Evolutionary conservation across 2,797 vertebrate genomes (phyloP), one percentile per base, ranked within the genome.

Genomic region (Glyptemys insculpta): DNA sequence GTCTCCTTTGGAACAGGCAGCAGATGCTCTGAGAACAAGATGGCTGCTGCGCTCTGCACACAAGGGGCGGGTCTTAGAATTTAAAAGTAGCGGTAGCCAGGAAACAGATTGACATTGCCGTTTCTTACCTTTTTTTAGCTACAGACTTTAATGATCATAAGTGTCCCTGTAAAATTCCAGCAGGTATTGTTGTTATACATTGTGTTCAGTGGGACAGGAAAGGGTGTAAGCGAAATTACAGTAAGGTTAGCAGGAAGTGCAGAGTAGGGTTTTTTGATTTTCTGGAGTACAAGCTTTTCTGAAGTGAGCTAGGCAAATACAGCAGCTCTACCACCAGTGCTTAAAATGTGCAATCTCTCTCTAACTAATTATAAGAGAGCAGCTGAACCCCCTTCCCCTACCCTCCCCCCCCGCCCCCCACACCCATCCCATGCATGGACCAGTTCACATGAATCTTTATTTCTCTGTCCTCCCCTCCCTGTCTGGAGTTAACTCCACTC

Each of bases 401-500:
- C 94, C 95, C 82, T 83, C 47, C 16, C 86, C 87, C 29, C 0
- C 15, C 11, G 80, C 94, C 95, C 82, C 85, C 47, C 16, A 81
- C 74, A 84, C 91, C 82, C 44, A 19, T 87, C 85, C 76, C 88
- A 59, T 5, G 88, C 86, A 90, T 34, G 52, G 78, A 93, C 79
- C 94, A 88, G 68, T 90, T 94, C 93, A 12, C 72, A 44, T 79
- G 94, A 93, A 93, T 79, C 97, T 94, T 92, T 86, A 47, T 93
- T 96, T 96, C 88, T 41, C 87, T 5, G 37, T 82, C 37, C 52
- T 78, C 84, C 85, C 83, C 57, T 68, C 92, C 95, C 93, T 1
- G 21, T 90, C 65, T 83, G 54, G 82, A 41, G 83, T 8, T 89
- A 47, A 37, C 93, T 89, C 97, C 83, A 7, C 95, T 97, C 34